Evolutionary conservation across 2,113 vertebrate species (phyloP), one percentile per base, ranked within the genome.

Genomic region (Pelusios castaneus): DNA sequence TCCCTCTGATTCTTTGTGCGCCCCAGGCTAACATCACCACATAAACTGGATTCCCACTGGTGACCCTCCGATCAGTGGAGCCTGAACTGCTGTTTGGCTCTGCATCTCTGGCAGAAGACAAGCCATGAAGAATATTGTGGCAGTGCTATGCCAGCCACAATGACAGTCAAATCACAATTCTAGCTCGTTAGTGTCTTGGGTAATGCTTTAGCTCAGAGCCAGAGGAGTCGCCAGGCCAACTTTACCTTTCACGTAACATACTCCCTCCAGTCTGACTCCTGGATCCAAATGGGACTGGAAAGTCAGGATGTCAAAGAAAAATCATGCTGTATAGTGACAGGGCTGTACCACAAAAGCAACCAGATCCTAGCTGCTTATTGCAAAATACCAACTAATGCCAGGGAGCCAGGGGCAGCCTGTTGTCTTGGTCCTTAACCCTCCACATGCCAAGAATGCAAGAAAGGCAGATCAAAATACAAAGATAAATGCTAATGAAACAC

Each of bases 291-390:
- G 95, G 92, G 89, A 94, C 63, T n/a, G 92, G 54, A 93, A 73
- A 87, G 85, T 79, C 86, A 95, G 80, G 49, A 63, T 92, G 93
- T 67, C 52, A 49, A 54, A 58, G 78, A 78, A 31, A 47, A 75
- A 84, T 75, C 14, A 51, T 94, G 21, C 89, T 95, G 87, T 86
- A 82, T 45, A 73, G 27, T 29, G 25, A 58, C 16, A 56, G 80
- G 8, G 41, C 41, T 5, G 38, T 81, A 55, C 27, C 80, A 56
- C 31, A 27, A 41, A 56, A 56, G 38, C 25, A 81, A 58, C 25
- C 10, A 43, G 14, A 11, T 27, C 54, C 55, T 56, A 56, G 24
- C 24, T 81, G 24, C n/a, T 10, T 24, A 56, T 24, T 82, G 25
- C 38, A 82, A 81, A 82, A 82, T 58, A 43, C 14, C 80, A 29